These are phyloP conservation scores for Antheraea pernyi DNA, from an alignment of 1,140 invertebrate genomes.

Conservation along the genomic window DNA sequence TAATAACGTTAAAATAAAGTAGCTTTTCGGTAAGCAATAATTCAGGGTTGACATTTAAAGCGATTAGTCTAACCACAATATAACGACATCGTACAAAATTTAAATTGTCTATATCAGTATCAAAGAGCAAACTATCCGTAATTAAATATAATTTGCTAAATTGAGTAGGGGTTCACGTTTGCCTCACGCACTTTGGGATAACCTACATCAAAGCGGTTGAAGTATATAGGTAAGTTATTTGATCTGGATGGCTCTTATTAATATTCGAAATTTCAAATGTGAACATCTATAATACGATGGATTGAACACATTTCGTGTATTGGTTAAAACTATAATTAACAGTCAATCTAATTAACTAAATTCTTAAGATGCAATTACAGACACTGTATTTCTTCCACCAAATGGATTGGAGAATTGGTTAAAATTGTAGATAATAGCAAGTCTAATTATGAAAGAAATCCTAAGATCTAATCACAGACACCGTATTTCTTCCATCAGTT, in stretches of 20 bases:
- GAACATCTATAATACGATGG: constrained; percentile 4
- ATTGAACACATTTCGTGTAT: neutral
- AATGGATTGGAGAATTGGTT: too few species aligned
- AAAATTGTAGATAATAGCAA: too few species aligned
- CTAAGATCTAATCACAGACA: too few species aligned
- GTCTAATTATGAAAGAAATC: too few species aligned
- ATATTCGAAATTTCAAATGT: constrained; percentile 20
- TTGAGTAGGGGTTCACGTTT: neutral
- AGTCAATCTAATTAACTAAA: too few species aligned
- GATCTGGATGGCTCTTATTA: constrained; percentile 14
- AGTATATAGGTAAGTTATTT: constrained; percentile 16
- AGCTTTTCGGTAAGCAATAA: neutral
- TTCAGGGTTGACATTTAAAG: neutral
- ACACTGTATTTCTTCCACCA: too few species aligned
- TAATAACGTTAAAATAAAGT: neutral
- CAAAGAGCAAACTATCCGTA: neutral
- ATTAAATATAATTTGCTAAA: neutral
- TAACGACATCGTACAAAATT: neutral
- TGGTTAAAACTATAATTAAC: too few species aligned
- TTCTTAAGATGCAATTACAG: too few species aligned
- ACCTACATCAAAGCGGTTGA: neutral
- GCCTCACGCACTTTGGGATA: neutral
- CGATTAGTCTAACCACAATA: neutral
- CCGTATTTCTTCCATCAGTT: too few species aligned
- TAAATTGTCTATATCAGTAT: neutral